phyloP scores from a whole-genome alignment of 2,888 invertebrate genomes.

The Trichogramma dendrolimi region DNA sequence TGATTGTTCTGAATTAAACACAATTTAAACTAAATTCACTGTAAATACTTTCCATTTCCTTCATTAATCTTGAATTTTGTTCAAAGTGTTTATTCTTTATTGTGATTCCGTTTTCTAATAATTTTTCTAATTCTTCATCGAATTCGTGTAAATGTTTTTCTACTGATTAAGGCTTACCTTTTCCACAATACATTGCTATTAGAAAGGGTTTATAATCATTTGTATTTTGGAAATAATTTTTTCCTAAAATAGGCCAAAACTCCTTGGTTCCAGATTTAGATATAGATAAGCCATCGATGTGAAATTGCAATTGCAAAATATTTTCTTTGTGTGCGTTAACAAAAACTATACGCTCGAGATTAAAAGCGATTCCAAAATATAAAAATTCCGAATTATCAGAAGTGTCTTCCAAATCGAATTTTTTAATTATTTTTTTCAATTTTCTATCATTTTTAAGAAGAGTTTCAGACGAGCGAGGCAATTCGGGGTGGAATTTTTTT shows the following conservation, averaged over 20 bases:
- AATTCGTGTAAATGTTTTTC: background rate
- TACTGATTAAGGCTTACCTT: background rate
- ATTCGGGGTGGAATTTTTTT: background rate
- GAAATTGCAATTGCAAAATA: conserved; percentile 8
- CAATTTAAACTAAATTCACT: too few species aligned
- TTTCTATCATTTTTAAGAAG: background rate
- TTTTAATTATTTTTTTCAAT: background rate
- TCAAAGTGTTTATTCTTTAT: conserved; percentile 14
- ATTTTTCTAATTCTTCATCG: background rate
- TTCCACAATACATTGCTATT: background rate
- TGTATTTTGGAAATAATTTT: conserved; percentile 18
- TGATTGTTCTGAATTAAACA: too few species aligned
- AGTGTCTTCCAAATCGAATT: background rate
- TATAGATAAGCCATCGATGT: conserved; percentile 27
- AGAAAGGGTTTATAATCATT: conserved; percentile 31
- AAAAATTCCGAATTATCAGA: background rate
- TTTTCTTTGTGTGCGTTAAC: background rate
- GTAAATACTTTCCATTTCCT: too few species aligned
- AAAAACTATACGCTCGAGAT: background rate
- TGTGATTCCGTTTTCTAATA: conserved; percentile 4
- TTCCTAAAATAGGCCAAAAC: conserved; percentile 30
- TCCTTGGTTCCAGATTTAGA: conserved; percentile 23
- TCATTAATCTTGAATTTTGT: too few species aligned
- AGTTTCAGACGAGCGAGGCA: conserved; percentile 4
- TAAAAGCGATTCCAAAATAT: background rate